A percentile compares a stretch with the other conserved stretches of the same genome.
phyloP scores from a whole-genome alignment of 2,797 vertebrate species.

The Hydrolagus colliei region DNA sequence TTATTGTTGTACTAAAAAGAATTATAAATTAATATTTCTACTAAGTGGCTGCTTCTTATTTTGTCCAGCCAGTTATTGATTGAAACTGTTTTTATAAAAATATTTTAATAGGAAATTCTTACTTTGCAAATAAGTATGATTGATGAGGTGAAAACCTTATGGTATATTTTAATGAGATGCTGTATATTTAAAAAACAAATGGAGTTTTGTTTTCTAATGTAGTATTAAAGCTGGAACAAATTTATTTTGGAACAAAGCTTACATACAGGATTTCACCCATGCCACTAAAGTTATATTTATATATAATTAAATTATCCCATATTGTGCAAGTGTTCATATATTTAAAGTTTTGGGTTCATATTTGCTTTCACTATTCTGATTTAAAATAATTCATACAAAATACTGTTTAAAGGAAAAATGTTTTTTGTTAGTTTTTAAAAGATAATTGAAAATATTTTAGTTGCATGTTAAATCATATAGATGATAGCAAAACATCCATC shows the following conservation, averaged over 20 bases:
- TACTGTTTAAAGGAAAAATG: background rate
- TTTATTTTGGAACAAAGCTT: background rate
- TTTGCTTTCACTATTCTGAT: background rate
- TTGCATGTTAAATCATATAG: slow-evolving; percentile 17
- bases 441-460: slow-evolving; percentile 1
- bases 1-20: background rate
- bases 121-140: background rate
- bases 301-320: background rate
- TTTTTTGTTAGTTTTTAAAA: background rate
- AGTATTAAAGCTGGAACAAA: slow-evolving; percentile 10
- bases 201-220: background rate
- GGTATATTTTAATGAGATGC: background rate
- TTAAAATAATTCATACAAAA: background rate
- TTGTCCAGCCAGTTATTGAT: background rate
- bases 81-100: background rate
- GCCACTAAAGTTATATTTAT: background rate
- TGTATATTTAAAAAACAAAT: background rate
- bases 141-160: background rate
- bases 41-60: background rate
- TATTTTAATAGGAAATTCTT: background rate
- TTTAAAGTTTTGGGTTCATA: background rate
- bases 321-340: background rate
- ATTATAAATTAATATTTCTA: background rate
- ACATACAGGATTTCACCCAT: background rate
- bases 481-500: background rate